A percentile compares a stretch with the other conserved stretches of the same genome.
phyloP scores from a whole-genome alignment of 1,140 invertebrate genomes.

The Pteromalus puparum region DNA sequence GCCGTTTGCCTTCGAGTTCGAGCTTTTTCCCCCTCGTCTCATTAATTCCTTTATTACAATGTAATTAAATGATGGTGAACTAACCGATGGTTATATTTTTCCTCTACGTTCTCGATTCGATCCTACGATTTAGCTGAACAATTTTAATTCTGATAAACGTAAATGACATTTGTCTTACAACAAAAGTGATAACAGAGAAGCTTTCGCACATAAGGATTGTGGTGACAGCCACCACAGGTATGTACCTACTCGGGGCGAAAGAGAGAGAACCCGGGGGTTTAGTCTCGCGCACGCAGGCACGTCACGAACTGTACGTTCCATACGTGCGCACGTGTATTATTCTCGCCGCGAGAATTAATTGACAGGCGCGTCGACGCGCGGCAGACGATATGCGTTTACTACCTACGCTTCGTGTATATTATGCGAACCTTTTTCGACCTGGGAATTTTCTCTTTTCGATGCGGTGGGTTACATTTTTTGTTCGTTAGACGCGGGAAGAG shows the following conservation, averaged over 20 bases:
- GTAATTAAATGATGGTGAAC: neutral
- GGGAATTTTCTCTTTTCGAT: neutral
- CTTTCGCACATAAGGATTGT: neutral
- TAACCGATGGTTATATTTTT: neutral
- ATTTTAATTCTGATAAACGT: neutral
- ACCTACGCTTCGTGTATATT: neutral
- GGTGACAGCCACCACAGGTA: neutral
- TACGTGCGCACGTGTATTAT: neutral
- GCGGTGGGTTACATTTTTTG: neutral
- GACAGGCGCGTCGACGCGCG: constrained; percentile 2
- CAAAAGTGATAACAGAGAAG: neutral
- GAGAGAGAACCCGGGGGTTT: neutral
- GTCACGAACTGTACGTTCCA: too few species aligned
- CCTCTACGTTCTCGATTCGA: neutral
- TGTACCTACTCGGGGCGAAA: neutral
- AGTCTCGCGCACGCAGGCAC: neutral
- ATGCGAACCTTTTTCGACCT: too few species aligned
- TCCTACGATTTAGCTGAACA: neutral
- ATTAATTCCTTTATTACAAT: neutral
- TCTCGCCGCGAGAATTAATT: neutral
- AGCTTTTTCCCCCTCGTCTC: neutral
- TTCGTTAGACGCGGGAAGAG: neutral
- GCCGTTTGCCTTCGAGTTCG: neutral
- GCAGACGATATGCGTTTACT: neutral
- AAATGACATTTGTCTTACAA: neutral